Evolutionary conservation across 1,140 invertebrate genomes (phyloP), one percentile per base, ranked within the genome.

Genomic region (Pogonomyrmex barbatus): DNA sequence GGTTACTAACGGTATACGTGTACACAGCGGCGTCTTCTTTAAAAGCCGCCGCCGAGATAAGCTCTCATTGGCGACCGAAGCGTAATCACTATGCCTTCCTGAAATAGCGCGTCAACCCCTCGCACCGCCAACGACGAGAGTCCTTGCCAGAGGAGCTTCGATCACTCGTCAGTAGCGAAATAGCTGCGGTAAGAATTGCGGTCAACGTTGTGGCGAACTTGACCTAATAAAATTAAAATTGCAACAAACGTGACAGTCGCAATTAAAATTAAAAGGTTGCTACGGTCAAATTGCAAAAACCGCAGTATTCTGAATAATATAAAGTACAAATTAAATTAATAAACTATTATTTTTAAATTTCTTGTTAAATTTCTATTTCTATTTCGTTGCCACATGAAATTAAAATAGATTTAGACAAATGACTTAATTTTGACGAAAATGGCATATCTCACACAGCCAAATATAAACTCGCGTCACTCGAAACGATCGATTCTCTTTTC

Each of bases 51-150:
- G 63, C 68, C 58, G 76, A 84, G 89, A 91, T 88, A 91, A 90
- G 89, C 89, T 90, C 87, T 90, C 78, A 90, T 91, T 88, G 90
- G 79, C 87, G 90, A 91, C 62, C 87, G 90, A 91, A 91, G 87
- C 83, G 89, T 90, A 87, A 91, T 91, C 89, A 87, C 87, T 85
- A 91, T 81, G 33, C 87, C 83, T 90, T 90, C 89, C 87, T 88
- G 84, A 90, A 90, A 88, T 90, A 90, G 73, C 89, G 73, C 62
- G 56, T 86, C 88, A 85, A 73, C 68, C 62, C 87, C 45, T 86
- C 88, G 33, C 56, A 67, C 36, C 70, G 9, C 63, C 78, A 45
- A 68, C 77, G 33, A n/a, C 5, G 58, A 14, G 36, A 87, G 54
- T 89, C 88, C 85, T 89, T 87, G 85, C 50, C 87, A 45, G 30